phyloP scores from a whole-genome alignment of 2,797 vertebrate species.

The Notolabrus celidotus region DNA sequence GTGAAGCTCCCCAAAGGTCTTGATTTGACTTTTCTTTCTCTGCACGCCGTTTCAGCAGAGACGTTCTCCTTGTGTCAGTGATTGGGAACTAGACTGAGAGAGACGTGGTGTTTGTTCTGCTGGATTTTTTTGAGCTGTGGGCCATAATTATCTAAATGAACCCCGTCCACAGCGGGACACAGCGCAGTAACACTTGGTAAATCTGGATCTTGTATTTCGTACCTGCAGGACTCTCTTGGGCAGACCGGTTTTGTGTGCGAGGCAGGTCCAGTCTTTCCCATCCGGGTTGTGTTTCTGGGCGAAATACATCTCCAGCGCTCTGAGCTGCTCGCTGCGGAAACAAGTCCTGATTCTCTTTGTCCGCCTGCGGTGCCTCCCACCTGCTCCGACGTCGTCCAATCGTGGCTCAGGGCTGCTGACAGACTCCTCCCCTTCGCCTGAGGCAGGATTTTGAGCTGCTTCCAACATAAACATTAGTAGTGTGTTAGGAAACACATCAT shows the following conservation, averaged over 20 bases:
- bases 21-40: too few species aligned
- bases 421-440: conserved; percentile 64
- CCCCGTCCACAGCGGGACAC: too few species aligned
- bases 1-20: too few species aligned
- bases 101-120: too few species aligned
- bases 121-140: too few species aligned
- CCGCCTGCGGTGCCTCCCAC: conserved; percentile 54
- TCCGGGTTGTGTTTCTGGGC: conserved; percentile 83
- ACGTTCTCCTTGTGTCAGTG: too few species aligned
- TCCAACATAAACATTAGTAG: neutral
- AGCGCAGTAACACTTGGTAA: too few species aligned
- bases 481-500: too few species aligned
- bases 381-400: conserved; percentile 41
- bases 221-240: conserved; percentile 77
- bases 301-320: conserved; percentile 81
- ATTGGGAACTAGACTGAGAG: too few species aligned
- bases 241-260: conserved; percentile 79
- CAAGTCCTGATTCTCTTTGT: conserved; percentile 82
- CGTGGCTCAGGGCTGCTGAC: conserved; percentile 67
- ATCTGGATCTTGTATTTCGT: neutral
- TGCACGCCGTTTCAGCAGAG: too few species aligned
- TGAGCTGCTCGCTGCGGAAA: conserved; percentile 83
- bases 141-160: too few species aligned
- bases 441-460: conserved; percentile 39
- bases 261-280: conserved; percentile 82